Evolutionary conservation across 2,113 vertebrate species (phyloP).

Genomic region (Ptilorrhoa leucosticta): DNA sequence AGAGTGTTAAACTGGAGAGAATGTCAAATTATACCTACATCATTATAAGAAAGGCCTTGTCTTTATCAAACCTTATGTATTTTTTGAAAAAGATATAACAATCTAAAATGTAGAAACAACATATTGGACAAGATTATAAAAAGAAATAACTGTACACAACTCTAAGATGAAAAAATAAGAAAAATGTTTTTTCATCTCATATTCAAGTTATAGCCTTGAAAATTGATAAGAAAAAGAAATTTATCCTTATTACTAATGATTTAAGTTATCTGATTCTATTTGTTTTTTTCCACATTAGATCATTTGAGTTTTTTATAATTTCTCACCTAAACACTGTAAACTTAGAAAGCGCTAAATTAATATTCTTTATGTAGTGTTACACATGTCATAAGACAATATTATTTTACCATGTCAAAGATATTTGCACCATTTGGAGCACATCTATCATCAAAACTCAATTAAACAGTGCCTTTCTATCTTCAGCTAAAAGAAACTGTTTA

Average conservation of each 20-base stretch:
- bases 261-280: conserved; percentile 22
- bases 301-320: conserved; percentile 62
- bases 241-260: conserved; percentile 11
- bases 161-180: not conserved
- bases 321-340: conserved; percentile 59
- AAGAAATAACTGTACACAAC: not conserved
- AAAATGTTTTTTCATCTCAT: conserved; percentile 1
- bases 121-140: not conserved
- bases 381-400: conserved; percentile 70
- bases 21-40: not conserved
- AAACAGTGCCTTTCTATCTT: conserved; percentile 76
- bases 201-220: conserved; percentile 6
- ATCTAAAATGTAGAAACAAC: not conserved
- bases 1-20: not conserved
- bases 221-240: not conserved
- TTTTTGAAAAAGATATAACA: not conserved
- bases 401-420: conserved; percentile 72
- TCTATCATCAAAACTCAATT: conserved; percentile 87
- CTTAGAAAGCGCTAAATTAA: conserved; percentile 57
- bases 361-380: conserved; percentile 69
- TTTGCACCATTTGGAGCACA: conserved; percentile 77
- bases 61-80: not conserved
- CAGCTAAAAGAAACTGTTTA: conserved; percentile 87
- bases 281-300: conserved; percentile 50
- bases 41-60: not conserved